A percentile compares a stretch with the other conserved stretches of the same genome.
phyloP scores from a whole-genome alignment of 2,113 vertebrate species.

The Lophotis ruficrista region DNA sequence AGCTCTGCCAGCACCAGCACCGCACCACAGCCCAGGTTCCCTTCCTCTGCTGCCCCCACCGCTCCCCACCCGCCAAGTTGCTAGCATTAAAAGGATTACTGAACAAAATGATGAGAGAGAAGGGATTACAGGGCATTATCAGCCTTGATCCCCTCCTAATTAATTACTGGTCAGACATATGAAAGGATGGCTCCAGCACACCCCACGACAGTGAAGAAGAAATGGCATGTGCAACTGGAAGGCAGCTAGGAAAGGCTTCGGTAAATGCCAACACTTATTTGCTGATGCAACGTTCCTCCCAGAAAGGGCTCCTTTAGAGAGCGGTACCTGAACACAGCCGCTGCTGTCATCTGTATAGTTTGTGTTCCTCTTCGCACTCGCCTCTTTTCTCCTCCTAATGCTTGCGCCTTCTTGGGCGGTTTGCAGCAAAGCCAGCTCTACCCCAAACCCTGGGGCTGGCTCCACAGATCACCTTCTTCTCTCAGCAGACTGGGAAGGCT shows the following conservation, averaged over 20 bases:
- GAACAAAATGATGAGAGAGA: slow-evolving; percentile 63
- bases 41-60: background rate
- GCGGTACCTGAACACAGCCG: background rate
- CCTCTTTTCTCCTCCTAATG: background rate
- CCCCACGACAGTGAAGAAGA: background rate
- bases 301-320: background rate
- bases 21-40: background rate
- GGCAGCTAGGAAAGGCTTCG: background rate
- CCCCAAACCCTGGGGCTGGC: background rate
- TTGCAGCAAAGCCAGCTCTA: background rate
- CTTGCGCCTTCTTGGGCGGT: background rate
- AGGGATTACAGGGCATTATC: slow-evolving; percentile 71
- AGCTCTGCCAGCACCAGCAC: background rate
- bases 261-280: background rate
- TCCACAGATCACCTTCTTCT: background rate
- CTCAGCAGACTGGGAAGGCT: background rate
- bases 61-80: background rate
- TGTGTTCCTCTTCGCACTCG: background rate
- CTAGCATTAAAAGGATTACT: slow-evolving; percentile 64
- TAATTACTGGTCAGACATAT: slow-evolving; percentile 68
- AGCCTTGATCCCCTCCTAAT: slow-evolving; percentile 69
- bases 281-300: background rate
- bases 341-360: background rate
- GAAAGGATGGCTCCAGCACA: slow-evolving; percentile 2
- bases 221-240: background rate